Percentiles rank a stretch among this genome's conserved stretches.
Evolutionary conservation across 2,797 vertebrate species (phyloP).

Genomic region (Poeciliopsis paucimaculata): DNA sequence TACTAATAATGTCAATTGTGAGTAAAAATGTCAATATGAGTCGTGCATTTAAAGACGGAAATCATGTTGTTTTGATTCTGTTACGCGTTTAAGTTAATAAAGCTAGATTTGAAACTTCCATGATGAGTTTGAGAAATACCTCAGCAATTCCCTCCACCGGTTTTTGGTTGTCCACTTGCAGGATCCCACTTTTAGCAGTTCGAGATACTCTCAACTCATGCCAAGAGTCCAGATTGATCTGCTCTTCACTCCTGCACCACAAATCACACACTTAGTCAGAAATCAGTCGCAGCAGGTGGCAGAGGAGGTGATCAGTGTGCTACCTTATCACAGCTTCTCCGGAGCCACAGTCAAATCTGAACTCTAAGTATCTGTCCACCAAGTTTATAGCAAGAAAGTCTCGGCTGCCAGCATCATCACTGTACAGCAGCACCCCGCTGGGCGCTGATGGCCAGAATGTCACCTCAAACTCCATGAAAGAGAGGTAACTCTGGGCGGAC

Average conservation of each 20-base stretch:
- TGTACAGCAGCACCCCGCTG: conserved; percentile 91
- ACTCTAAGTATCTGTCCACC: conserved; percentile 86
- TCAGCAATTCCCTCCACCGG: conserved; percentile 89
- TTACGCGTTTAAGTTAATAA: neutral
- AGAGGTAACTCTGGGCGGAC: conserved; percentile 89
- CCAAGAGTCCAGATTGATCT: conserved; percentile 87
- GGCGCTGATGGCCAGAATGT: conserved; percentile 84
- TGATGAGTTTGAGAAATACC: conserved; percentile 71
- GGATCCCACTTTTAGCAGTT: conserved; percentile 92
- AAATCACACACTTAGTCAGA: conserved; percentile 21
- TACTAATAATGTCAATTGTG: neutral
- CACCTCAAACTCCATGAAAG: conserved; percentile 95
- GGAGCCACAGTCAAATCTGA: conserved; percentile 96
- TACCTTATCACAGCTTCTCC: conserved; percentile 91
- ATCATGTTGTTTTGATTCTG: neutral
- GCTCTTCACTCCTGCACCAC: conserved; percentile 86
- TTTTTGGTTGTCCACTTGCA: conserved; percentile 92
- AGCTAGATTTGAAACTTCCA: neutral
- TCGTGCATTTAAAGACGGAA: neutral
- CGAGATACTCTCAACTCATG: conserved; percentile 92
- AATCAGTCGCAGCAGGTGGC: neutral
- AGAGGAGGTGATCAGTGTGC: neutral
- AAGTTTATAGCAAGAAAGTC: conserved; percentile 92
- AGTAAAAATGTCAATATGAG: neutral
- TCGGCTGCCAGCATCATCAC: conserved; percentile 87